These are phyloP conservation scores for Echinops telfairi DNA, from an alignment of 2,113 vertebrate genomes.

Conservation along the genomic window DNA sequence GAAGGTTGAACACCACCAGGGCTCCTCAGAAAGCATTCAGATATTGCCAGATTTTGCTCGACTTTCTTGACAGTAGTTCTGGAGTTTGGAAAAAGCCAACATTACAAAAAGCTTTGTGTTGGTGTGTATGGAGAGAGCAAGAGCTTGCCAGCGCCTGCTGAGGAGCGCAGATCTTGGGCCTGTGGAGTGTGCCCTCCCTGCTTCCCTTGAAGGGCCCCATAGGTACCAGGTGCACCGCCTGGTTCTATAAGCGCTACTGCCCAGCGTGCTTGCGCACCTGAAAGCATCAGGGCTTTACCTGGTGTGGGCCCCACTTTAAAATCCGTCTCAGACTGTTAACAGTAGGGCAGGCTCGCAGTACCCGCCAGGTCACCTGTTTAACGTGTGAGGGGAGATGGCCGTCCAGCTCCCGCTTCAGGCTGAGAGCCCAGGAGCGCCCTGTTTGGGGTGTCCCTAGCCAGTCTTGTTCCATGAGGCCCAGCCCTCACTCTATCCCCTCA, in stretches of 20 bases:
- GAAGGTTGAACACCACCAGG: too few species aligned
- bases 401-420: too few species aligned
- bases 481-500: not conserved
- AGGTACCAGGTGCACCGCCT: not conserved
- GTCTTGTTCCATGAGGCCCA: not conserved
- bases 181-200: not conserved
- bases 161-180: not conserved
- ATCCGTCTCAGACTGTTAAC: too few species aligned
- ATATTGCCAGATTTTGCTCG: conserved; percentile 25
- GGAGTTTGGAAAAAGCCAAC: conserved; percentile 23
- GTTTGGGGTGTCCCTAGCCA: too few species aligned
- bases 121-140: not conserved
- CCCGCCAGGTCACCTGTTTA: too few species aligned
- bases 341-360: too few species aligned
- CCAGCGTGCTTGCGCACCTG: too few species aligned
- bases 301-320: too few species aligned
- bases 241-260: not conserved
- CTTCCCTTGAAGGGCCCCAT: not conserved
- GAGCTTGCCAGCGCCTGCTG: not conserved
- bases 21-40: too few species aligned
- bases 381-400: too few species aligned
- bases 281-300: too few species aligned
- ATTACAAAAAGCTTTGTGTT: not conserved
- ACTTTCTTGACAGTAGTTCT: conserved; percentile 47
- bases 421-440: too few species aligned